Base-by-base conservation (phyloP, 2,797 vertebrate species). In the Typhlichthys subterraneus region DNA sequence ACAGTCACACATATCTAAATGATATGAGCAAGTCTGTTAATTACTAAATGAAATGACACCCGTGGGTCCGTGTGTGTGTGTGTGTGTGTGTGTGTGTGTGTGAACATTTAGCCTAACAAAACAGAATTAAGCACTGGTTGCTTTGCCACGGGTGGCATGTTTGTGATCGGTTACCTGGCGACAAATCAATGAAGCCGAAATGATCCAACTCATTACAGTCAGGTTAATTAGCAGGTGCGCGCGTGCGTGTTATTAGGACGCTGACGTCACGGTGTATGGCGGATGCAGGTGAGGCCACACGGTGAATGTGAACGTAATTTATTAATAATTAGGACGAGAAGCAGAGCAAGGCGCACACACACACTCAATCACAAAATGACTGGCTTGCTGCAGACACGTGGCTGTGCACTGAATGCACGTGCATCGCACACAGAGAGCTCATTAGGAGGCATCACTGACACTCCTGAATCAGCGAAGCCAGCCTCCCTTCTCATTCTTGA, bases 111-210 rank as follows among this genome's bases (percentile, higher is more conserved):
- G 57, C 47, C 19, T 45, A 45, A 51, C 0, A 0, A 29, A 14
- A 56, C 1, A n/a, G 53, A 66, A 67, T 29, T 11, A 53, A 72
- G 65, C 53, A 63, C 48, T 58, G 33, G 31, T 46, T 57, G 50
- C 61, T 48, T 61, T 54, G 56, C 56, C 49, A 48, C n/a, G 66
- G 73, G 72, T 61, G 56, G 42, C 53, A 47, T 71, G 63, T 73
- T 56, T 54, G 58, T 48, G 59, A 73, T 72, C 29, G 56, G 61
- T 79, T 76, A 65, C 67, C 65, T 80, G 59, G 68, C 65, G 69
- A 79, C 82, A 78, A 82, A 82, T 90, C 85, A 77, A 82, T 86
- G 71, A 65, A 11, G 76, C 69, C 59, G 76, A 76, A 73, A 75
- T 73, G 65, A 69, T 79, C 67, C 73, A 72, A 73, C 75, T 87